Percentiles rank a stretch among this genome's conserved stretches.
phyloP scores from a whole-genome alignment of 2,797 vertebrate species.

The Atherinosoma microstoma region DNA sequence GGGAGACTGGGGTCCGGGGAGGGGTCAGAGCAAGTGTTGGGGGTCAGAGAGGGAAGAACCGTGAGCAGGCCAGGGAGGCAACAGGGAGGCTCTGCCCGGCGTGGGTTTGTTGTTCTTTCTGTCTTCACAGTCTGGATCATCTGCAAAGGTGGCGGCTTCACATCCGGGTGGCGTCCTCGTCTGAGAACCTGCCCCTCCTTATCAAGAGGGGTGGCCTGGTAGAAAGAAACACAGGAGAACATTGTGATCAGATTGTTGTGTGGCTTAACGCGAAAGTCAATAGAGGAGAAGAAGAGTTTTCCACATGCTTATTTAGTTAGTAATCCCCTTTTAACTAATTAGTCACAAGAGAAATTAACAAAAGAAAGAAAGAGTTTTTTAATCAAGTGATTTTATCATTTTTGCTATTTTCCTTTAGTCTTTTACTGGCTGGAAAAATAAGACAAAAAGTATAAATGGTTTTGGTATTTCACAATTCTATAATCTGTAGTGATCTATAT shows the following conservation, averaged over 20 bases:
- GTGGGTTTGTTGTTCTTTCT: constrained; percentile 86
- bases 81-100: constrained; percentile 84
- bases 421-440: background rate
- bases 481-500: background rate
- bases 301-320: background rate
- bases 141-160: constrained; percentile 89
- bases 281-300: constrained; percentile 37
- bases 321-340: constrained; percentile 3
- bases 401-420: background rate
- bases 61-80: constrained; percentile 84
- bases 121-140: constrained; percentile 89
- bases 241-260: constrained; percentile 10
- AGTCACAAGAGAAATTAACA: constrained; percentile 13
- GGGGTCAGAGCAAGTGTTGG: constrained; percentile 51
- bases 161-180: constrained; percentile 99
- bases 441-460: background rate
- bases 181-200: constrained; percentile 99
- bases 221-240: constrained; percentile 44
- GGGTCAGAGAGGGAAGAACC: constrained; percentile 87
- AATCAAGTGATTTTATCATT: background rate
- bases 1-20: constrained; percentile 61
- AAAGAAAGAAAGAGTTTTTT: background rate
- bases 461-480: background rate
- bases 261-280: background rate
- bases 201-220: constrained; percentile 99